phyloP scores from a whole-genome alignment of 1,140 invertebrate species.

The Drosophila truncata region DNA sequence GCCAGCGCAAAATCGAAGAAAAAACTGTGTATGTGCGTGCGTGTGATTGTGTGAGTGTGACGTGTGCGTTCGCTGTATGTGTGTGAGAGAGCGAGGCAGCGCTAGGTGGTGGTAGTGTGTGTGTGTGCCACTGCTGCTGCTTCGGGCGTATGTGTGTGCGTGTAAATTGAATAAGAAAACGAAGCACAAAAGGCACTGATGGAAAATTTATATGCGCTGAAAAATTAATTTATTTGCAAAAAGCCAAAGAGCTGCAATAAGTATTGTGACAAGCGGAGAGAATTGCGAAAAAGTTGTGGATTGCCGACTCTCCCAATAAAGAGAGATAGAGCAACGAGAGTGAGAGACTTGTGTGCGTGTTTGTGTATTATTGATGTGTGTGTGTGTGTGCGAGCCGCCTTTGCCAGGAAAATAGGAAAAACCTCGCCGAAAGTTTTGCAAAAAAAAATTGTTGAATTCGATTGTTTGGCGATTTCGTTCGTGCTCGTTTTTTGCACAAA shows the following conservation, averaged over 20 bases:
- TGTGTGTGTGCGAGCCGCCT: constrained; percentile 38
- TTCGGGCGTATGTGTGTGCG: constrained; percentile 55
- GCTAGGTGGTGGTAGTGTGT: constrained; percentile 29
- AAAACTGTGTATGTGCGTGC: constrained; percentile 69
- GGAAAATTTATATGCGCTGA: constrained; percentile 70
- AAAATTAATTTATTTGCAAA: constrained; percentile 71
- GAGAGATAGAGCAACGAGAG: constrained; percentile 17
- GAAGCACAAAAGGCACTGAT: constrained; percentile 71
- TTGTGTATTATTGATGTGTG: constrained; percentile 11
- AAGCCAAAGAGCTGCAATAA: constrained; percentile 49
- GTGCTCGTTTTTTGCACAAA: constrained; percentile 42
- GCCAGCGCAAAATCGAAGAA: constrained; percentile 65
- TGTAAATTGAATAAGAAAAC: constrained; percentile 81
- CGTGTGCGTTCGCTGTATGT: constrained; percentile 49
- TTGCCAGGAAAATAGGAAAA: constrained; percentile 43
- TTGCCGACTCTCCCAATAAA: constrained; percentile 43
- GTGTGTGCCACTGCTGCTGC: constrained; percentile 25
- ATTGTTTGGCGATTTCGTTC: constrained; percentile 39
- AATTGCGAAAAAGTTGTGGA: constrained; percentile 34
- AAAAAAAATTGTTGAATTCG: constrained; percentile 42
- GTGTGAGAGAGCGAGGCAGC: constrained; percentile 53
- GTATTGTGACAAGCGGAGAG: constrained; percentile 52
- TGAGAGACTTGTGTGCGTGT: constrained; percentile 11
- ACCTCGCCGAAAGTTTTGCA: constrained; percentile 37
- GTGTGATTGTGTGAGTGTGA: constrained; percentile 70